Percentiles rank a stretch among this genome's conserved stretches.
Conservation (phyloP, 92 coral and sea anemone genomes). For the Parazoanthus swiftii region DNA sequence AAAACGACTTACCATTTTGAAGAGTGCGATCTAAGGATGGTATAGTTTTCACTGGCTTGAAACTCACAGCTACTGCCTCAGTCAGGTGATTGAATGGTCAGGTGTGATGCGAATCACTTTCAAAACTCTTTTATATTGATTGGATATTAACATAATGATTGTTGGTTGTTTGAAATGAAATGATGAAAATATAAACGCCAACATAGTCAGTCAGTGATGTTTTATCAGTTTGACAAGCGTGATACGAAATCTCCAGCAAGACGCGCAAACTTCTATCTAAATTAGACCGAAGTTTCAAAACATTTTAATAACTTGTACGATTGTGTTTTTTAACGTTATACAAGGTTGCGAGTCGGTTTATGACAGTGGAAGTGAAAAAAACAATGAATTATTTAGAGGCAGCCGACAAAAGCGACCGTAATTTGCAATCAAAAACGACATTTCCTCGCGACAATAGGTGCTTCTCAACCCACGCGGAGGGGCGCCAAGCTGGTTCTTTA, state of each 20-base stretch:
- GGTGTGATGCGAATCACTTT: conserved; percentile 25
- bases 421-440: conserved; percentile 29
- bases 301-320: conserved; percentile 1
- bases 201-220: conserved; percentile 7
- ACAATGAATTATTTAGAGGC: conserved; percentile 26
- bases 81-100: conserved; percentile 11
- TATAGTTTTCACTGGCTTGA: background rate
- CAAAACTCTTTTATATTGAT: conserved; percentile 34
- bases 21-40: background rate
- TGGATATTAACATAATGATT: conserved; percentile 44
- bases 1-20: conserved; percentile 24
- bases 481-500: background rate
- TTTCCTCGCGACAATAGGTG: background rate
- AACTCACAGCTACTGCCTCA: background rate
- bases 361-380: background rate
- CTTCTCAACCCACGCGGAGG: conserved; percentile 13
- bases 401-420: conserved; percentile 9
- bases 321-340: background rate
- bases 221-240: background rate
- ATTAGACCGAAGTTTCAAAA: conserved; percentile 12
- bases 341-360: conserved; percentile 25
- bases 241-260: background rate
- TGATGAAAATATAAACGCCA: background rate
- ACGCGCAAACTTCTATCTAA: conserved; percentile 10
- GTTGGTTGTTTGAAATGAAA: conserved; percentile 37